These are phyloP conservation scores for Lethenteron camtschaticum DNA, from an alignment of 2,113 vertebrate species.

Conservation along the genomic window DNA sequence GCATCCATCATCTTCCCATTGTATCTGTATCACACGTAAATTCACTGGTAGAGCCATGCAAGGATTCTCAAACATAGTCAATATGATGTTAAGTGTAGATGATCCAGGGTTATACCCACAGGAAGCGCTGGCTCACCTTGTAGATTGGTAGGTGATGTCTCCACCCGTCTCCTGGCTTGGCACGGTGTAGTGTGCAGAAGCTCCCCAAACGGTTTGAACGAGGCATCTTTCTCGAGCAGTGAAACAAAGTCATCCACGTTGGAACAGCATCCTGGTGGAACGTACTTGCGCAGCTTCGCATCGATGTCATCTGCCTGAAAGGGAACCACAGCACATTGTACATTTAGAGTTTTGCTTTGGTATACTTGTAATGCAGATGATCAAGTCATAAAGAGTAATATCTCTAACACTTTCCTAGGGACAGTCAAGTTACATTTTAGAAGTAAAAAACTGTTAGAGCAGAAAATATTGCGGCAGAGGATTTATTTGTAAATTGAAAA, in stretches of 20 bases:
- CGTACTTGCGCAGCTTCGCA: conserved; percentile 66
- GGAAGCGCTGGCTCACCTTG: conserved; percentile 34
- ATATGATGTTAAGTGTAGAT: too few species aligned
- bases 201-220: conserved; percentile 75
- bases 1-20: not conserved
- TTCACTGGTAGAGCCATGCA: not conserved
- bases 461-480: too few species aligned
- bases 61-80: too few species aligned
- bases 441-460: too few species aligned
- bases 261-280: conserved; percentile 66
- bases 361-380: too few species aligned
- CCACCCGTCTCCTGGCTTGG: conserved; percentile 63
- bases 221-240: conserved; percentile 72
- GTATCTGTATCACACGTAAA: not conserved
- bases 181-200: conserved; percentile 62
- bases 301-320: conserved; percentile 65
- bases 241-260: conserved; percentile 74
- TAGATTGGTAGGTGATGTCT: conserved; percentile 68
- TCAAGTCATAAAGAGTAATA: too few species aligned
- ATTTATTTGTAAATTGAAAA: too few species aligned
- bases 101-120: not conserved
- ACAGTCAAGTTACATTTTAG: too few species aligned
- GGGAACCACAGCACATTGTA: not conserved
- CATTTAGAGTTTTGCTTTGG: too few species aligned
- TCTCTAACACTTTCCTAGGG: too few species aligned